Conservation (phyloP, 2,113 vertebrate species). For the Gnathonemus longibarbis region DNA sequence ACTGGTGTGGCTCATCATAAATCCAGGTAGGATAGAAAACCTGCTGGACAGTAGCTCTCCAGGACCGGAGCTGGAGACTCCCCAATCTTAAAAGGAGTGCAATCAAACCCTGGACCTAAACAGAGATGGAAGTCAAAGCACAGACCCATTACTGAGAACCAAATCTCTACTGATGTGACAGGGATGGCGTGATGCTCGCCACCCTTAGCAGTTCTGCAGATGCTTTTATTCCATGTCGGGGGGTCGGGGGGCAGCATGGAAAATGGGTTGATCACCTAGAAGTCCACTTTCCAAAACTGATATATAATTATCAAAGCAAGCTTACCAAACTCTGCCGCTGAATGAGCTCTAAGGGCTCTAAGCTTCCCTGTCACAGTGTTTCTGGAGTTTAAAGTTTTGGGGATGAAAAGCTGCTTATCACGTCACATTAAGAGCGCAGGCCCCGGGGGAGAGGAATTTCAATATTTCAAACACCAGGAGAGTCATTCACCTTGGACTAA, state of each 20-base stretch:
- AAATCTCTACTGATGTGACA: not conserved
- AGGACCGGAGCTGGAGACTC: not conserved
- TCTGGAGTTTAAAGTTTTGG: conserved; percentile 12
- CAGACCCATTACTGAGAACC: not conserved
- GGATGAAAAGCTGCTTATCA: conserved; percentile 44
- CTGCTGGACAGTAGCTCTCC: not conserved
- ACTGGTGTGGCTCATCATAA: not conserved
- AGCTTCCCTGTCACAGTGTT: conserved; percentile 35
- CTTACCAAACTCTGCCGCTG: not conserved
- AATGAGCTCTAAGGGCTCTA: conserved; percentile 16
- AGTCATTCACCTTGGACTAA: not conserved
- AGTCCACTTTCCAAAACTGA: conserved; percentile 32
- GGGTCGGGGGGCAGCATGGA: conserved; percentile 17
- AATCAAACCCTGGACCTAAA: not conserved
- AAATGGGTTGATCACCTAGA: conserved; percentile 26
- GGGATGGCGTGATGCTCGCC: not conserved
- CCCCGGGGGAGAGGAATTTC: conserved; percentile 47
- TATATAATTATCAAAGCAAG: conserved; percentile 43
- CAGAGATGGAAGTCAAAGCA: not conserved
- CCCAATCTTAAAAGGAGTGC: not conserved
- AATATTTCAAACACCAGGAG: conserved; percentile 40
- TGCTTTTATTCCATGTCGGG: not conserved
- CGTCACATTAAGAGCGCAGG: conserved; percentile 1
- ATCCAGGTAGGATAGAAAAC: no score
- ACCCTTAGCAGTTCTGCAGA: not conserved